phyloP scores from a whole-genome alignment of 1,140 invertebrate species.

The Rhopalosiphum padi region DNA sequence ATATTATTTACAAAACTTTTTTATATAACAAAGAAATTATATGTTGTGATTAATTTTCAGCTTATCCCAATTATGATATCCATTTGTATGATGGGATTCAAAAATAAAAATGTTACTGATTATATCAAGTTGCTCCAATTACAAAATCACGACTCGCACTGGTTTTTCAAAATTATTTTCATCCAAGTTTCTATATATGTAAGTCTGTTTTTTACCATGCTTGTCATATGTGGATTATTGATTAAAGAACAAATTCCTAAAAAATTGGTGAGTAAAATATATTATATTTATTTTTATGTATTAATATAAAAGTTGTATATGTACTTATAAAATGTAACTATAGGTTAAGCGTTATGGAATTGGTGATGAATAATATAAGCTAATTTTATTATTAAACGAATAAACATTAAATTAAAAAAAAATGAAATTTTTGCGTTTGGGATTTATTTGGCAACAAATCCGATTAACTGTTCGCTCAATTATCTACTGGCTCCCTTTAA shows the following conservation, averaged over 20 bases:
- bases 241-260: conserved; percentile 46
- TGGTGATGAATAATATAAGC: neutral
- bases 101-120: neutral
- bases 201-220: conserved; percentile 16
- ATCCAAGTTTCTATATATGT: conserved; percentile 21
- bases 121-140: neutral
- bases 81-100: conserved; percentile 12
- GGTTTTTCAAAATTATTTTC: conserved; percentile 42
- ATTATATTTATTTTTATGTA: neutral
- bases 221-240: conserved; percentile 1
- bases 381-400: neutral
- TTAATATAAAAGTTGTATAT: neutral
- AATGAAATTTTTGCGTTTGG: no score
- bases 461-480: no score
- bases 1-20: neutral
- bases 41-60: neutral
- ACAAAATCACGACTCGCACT: neutral
- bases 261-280: conserved; percentile 39
- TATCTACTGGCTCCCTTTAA: no score
- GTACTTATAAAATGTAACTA: neutral
- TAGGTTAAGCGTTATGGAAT: neutral
- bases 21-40: neutral
- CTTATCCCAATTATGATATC: conserved; percentile 9
- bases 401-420: neutral
- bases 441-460: no score